phyloP scores from a whole-genome alignment of 2,113 vertebrate genomes.

The Eulemur rufifrons region DNA sequence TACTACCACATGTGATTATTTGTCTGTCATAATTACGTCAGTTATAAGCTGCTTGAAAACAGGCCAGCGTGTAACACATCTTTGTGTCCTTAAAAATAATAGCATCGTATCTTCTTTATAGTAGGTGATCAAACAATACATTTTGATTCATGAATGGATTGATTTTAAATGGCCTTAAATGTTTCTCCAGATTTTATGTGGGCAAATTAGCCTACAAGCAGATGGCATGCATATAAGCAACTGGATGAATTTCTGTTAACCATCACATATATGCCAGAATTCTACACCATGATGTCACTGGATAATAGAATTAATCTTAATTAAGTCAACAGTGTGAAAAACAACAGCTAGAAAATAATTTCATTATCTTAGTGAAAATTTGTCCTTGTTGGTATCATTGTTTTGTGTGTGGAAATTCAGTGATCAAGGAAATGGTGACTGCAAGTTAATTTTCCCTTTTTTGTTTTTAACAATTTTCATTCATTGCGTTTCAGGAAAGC shows the following conservation, averaged over 20 bases:
- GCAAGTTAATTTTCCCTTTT: neutral
- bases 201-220: conserved; percentile 18
- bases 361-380: neutral
- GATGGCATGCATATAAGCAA: neutral
- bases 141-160: conserved; percentile 44
- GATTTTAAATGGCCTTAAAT: conserved; percentile 19
- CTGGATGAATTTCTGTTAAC: conserved; percentile 31
- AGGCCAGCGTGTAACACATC: neutral
- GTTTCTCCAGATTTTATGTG: conserved; percentile 32
- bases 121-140: neutral
- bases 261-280: neutral
- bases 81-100: conserved; percentile 9
- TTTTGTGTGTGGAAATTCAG: conserved; percentile 24
- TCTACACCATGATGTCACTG: neutral
- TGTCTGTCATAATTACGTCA: neutral
- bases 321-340: neutral
- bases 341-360: neutral
- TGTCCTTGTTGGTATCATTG: neutral
- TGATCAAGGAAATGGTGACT: neutral
- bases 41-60: conserved; percentile 11
- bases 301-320: conserved; percentile 3
- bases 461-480: neutral
- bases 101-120: conserved; percentile 30
- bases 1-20: neutral
- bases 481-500: neutral